Percentiles rank a stretch among this genome's conserved stretches.
Conservation (phyloP, 1,140 invertebrate genomes). For the Aphelenchoides fujianensis region DNA sequence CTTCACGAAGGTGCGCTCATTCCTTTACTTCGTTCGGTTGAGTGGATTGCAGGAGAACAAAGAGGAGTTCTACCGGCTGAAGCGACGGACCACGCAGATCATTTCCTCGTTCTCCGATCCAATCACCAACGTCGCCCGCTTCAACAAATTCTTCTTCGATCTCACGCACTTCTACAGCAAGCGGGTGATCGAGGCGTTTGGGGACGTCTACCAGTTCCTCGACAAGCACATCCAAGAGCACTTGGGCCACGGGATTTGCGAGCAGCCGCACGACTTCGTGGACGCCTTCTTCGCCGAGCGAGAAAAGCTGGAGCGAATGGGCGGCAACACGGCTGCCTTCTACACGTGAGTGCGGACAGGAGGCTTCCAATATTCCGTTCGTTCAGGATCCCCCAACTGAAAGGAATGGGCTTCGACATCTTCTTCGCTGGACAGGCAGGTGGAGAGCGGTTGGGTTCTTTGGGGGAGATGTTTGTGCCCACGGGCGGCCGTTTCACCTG, state of each 20-base stretch:
- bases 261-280: constrained; percentile 20
- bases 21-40: too few species aligned
- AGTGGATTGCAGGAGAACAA: constrained; percentile 2
- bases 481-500: too few species aligned
- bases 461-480: too few species aligned
- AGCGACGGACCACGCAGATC: background rate
- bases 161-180: background rate
- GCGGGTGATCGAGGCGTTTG: background rate
- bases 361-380: background rate
- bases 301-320: background rate
- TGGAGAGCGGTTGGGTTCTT: too few species aligned
- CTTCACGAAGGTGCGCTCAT: constrained; percentile 29
- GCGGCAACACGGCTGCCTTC: constrained; percentile 7
- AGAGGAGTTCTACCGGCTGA: constrained; percentile 10
- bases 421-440: constrained; percentile 22
- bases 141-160: constrained; percentile 12
- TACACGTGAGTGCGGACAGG: constrained; percentile 10
- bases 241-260: background rate
- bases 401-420: constrained; percentile 12
- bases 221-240: constrained; percentile 11
- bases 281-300: constrained; percentile 21
- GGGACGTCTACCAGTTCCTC: background rate
- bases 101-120: background rate
- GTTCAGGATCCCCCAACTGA: constrained; percentile 9
- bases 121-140: background rate